Evolutionary conservation across 2,888 invertebrate species (phyloP).

Genomic region (Furcula furcula): DNA sequence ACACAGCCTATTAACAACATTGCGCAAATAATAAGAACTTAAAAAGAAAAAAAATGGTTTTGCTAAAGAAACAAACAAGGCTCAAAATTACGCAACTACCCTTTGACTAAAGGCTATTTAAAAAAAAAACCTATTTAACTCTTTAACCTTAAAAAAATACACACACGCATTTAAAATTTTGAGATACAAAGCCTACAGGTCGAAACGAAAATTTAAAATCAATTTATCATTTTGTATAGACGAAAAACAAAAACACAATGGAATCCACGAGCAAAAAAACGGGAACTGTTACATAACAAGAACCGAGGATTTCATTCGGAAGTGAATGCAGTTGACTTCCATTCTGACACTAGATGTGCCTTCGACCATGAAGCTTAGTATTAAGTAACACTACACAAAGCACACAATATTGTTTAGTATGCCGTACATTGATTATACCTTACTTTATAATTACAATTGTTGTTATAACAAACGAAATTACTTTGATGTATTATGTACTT

Average conservation of each 20-base stretch:
- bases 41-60: no score
- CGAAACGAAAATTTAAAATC: neutral
- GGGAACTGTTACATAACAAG: constrained; percentile 9
- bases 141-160: no score
- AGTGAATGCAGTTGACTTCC: constrained; percentile 56
- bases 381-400: constrained; percentile 46
- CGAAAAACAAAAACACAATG: constrained; percentile 17
- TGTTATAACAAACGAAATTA: no score
- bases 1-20: neutral
- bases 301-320: constrained; percentile 57
- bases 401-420: constrained; percentile 16
- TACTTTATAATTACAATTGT: no score
- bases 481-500: no score
- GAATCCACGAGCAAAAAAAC: no score
- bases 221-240: neutral
- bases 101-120: neutral
- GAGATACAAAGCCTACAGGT: no score
- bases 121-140: no score
- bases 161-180: no score
- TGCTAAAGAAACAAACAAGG: no score
- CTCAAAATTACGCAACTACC: no score
- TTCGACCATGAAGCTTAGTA: constrained; percentile 40
- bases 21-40: neutral
- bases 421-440: constrained; percentile 6
- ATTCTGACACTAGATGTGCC: constrained; percentile 44